phyloP scores from a whole-genome alignment of 2,888 invertebrate genomes.

The Nezara viridula region DNA sequence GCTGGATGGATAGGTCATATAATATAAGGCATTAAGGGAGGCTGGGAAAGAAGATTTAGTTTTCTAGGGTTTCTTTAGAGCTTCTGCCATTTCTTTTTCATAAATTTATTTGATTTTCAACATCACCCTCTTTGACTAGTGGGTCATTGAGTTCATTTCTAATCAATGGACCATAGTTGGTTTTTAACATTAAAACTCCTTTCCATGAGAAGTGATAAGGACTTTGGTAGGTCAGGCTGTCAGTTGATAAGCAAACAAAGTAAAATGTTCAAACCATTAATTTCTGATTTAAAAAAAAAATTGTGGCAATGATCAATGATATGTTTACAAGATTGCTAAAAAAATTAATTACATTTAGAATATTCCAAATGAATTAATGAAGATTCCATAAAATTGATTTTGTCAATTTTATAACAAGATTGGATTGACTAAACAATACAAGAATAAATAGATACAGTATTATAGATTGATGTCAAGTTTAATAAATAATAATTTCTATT shows the following conservation, averaged over 20 bases:
- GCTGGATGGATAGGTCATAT: too few relatives aligned
- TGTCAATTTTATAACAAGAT: background rate
- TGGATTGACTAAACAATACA: background rate
- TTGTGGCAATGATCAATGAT: background rate
- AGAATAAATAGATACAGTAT: background rate
- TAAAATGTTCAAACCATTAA: background rate
- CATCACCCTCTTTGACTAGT: too few relatives aligned
- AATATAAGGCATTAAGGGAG: too few relatives aligned
- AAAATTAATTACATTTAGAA: background rate
- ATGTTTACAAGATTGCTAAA: background rate
- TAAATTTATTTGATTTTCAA: too few relatives aligned
- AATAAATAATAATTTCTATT: background rate
- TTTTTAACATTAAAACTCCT: too few relatives aligned
- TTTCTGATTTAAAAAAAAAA: background rate
- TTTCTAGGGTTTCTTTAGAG: too few relatives aligned
- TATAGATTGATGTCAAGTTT: background rate
- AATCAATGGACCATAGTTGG: too few relatives aligned
- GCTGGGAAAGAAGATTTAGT: too few relatives aligned
- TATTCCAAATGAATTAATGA: background rate
- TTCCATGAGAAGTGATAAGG: too few relatives aligned
- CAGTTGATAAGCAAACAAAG: background rate
- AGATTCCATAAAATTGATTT: background rate
- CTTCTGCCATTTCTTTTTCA: too few relatives aligned
- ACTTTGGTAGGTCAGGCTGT: background rate
- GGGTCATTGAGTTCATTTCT: too few relatives aligned